Conservation (phyloP, 30 jellyfish, hydroid and myxozoan genomes). For the Aurelia sp. region DNA sequence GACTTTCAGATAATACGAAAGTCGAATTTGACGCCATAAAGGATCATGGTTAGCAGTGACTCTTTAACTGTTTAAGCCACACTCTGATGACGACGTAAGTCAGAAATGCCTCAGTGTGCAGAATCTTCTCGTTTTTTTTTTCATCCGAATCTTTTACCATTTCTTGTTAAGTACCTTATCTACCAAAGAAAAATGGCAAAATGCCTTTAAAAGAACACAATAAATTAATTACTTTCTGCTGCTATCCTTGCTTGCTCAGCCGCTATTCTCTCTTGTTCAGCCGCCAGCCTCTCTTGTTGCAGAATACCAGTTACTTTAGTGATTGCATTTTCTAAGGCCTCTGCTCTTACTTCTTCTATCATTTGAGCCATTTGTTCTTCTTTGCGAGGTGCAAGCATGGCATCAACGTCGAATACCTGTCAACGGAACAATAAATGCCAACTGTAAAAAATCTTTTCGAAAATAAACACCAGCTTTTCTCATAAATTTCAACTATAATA, state of each 20-base stretch:
- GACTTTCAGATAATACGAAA: too few species aligned
- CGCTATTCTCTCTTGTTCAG: conserved; percentile 64
- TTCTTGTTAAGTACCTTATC: too few species aligned
- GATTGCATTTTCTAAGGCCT: conserved; percentile 69
- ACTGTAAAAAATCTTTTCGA: background rate
- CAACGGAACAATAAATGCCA: background rate
- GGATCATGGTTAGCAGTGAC: too few species aligned
- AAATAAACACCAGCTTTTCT: background rate
- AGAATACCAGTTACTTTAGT: conserved; percentile 59
- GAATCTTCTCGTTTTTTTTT: too few species aligned
- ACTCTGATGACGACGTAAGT: too few species aligned
- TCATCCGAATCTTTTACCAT: too few species aligned
- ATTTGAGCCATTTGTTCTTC: conserved; percentile 44
- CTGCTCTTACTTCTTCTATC: conserved; percentile 58
- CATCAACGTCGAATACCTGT: conserved; percentile 77
- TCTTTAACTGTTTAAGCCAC: too few species aligned
- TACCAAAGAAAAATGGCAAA: too few species aligned
- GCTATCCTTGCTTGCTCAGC: conserved; percentile 59
- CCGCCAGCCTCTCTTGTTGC: conserved; percentile 73
- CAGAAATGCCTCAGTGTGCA: too few species aligned
- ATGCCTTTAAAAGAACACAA: background rate
- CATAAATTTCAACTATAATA: too few species aligned
- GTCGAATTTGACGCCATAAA: too few species aligned
- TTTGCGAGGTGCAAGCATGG: conserved; percentile 55
- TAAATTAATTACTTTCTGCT: conserved; percentile 26